These are phyloP conservation scores for Daktulosphaira vitifoliae DNA, from an alignment of 1,140 invertebrate genomes.

Conservation along the genomic window DNA sequence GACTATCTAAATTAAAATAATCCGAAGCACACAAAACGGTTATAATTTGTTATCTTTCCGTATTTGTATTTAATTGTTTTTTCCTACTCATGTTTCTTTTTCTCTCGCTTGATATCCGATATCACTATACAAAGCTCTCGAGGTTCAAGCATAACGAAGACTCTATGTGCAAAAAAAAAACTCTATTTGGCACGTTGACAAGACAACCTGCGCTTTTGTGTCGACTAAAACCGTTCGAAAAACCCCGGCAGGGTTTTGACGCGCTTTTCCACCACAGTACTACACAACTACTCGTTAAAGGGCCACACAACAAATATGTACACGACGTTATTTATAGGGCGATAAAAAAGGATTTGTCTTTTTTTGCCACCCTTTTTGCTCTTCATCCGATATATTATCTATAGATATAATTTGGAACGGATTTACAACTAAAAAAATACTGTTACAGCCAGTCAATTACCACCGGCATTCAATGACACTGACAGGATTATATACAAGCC, in stretches of 20 bases:
- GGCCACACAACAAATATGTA: constrained; percentile 29
- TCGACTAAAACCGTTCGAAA: constrained; percentile 11
- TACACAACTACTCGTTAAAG: constrained; percentile 19
- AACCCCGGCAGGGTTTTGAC: constrained; percentile 16
- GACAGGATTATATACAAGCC: constrained; percentile 2
- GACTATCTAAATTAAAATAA: too few species aligned
- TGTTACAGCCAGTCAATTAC: constrained; percentile 23
- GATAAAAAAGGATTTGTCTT: constrained; percentile 32
- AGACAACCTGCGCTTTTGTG: not conserved
- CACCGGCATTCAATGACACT: constrained; percentile 21
- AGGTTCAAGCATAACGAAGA: too few species aligned
- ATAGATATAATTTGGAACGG: not conserved
- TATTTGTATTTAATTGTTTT: too few species aligned
- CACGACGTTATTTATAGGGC: constrained; percentile 31
- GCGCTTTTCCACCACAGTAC: not conserved
- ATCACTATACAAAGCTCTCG: too few species aligned
- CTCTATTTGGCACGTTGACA: constrained; percentile 18
- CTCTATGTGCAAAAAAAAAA: too few species aligned
- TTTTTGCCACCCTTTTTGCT: not conserved
- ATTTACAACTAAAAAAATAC: constrained; percentile 14
- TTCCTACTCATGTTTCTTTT: too few species aligned
- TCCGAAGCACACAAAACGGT: too few species aligned
- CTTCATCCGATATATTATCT: too few species aligned
- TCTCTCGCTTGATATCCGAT: too few species aligned
- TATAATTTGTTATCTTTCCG: too few species aligned